A percentile compares a stretch with the other conserved stretches of the same genome.
Conservation (phyloP, 2,888 invertebrate genomes). For the Drosophila tanythrix region DNA sequence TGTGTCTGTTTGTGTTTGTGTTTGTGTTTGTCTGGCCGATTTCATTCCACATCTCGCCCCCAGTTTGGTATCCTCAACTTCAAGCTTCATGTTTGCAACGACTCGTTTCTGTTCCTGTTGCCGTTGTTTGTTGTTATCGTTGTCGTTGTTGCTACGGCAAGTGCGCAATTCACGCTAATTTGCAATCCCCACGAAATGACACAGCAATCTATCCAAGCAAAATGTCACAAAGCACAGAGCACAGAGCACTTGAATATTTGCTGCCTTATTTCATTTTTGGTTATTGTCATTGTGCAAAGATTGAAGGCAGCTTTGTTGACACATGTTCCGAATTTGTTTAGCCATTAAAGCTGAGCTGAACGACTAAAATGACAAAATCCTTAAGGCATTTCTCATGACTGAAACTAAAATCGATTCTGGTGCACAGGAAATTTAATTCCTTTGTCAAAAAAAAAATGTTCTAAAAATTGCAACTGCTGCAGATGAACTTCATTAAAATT, state of each 20-base stretch:
- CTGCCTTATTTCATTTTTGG: slow-evolving; percentile 33
- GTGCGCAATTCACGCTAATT: slow-evolving; percentile 75
- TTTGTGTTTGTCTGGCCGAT: slow-evolving; percentile 48
- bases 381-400: background rate
- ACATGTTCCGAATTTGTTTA: slow-evolving; percentile 15
- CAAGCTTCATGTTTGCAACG: slow-evolving; percentile 3
- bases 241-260: slow-evolving; percentile 33
- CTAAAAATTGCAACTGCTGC: background rate
- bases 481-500: background rate
- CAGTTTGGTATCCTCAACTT: background rate
- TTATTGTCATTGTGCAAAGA: slow-evolving; percentile 10
- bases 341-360: background rate
- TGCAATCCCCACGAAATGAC: slow-evolving; percentile 68
- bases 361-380: background rate
- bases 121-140: background rate
- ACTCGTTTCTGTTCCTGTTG: background rate
- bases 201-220: slow-evolving; percentile 39
- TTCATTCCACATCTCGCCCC: slow-evolving; percentile 18
- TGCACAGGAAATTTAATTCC: background rate
- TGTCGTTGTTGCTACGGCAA: slow-evolving; percentile 36
- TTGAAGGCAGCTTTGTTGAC: slow-evolving; percentile 25
- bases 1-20: slow-evolving; percentile 19
- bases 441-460: background rate
- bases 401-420: background rate
- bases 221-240: slow-evolving; percentile 18